Base-by-base conservation (phyloP, 2,888 invertebrate species). In the Fragum whitleyi region DNA sequence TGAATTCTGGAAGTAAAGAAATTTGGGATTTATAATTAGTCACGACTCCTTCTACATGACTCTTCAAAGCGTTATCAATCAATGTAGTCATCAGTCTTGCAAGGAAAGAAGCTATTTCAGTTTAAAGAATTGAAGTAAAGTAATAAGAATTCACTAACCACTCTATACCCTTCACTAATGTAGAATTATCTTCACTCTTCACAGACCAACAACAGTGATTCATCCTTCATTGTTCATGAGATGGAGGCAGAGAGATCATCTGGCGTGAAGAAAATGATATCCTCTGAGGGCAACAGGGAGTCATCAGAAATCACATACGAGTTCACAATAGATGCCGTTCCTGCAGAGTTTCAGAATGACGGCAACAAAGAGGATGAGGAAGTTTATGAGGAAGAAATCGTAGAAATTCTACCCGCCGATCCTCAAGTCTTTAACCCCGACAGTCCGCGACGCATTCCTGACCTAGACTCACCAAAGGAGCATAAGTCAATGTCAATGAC, bases 271-370 rank as follows among this genome's bases (percentile, higher is more conserved):
- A 36, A 23, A 14, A 28, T 28, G 28, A 28, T 47, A 3, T 51
- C 29, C n/a, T 19, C 14, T 29, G 71, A 81, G 21, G 80, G 76
- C 7, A 77, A 79, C 39, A 61, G 77, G 59, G 88, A 87, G 26
- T 81, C 86, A 2, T 80, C 88, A 11, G 88, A 88, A 77, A 89
- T 89, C 21, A 89, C 89, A 0, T 88, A 89, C 62, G 79, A 86
- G 61, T 88, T 88, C 55, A 87, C 78, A 11, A 57, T 89, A 1
- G 86, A 86, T 39, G n/a, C 85, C 0, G 88, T 85, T 11, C 87
- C 89, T 0, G 74, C 86, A 11, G 86, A 86, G 21, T 87, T 86
- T 62, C 81, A 81, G 39, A 80, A 74, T 51, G 47, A 77, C 2
- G 74, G 79, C 72, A n/a, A n/a, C n/a, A 79, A 62, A 39, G 69